Conservation (phyloP, 2,888 invertebrate genomes). For the Myopa tessellatipennis region DNA sequence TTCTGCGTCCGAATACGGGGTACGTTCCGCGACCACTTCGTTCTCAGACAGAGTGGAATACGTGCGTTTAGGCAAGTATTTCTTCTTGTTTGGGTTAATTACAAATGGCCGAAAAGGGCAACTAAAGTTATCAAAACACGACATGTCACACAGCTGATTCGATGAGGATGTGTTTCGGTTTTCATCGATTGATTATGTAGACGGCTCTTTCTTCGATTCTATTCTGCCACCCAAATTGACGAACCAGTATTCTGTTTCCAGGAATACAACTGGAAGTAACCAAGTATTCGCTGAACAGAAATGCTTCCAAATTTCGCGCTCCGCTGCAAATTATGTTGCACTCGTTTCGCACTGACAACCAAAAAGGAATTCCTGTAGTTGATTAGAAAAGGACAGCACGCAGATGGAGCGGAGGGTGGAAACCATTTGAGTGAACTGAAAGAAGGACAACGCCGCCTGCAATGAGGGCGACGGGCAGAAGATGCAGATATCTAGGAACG, state of each 20-base stretch:
- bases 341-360: slow-evolving; percentile 21
- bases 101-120: slow-evolving; percentile 48
- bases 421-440: neutral
- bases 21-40: slow-evolving; percentile 34
- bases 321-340: slow-evolving; percentile 15
- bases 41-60: neutral
- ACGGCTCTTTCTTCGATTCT: no score
- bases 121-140: slow-evolving; percentile 14
- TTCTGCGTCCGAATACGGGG: slow-evolving; percentile 46
- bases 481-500: slow-evolving; percentile 23
- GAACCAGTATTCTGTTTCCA: no score
- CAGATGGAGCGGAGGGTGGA: neutral
- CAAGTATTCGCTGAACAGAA: neutral
- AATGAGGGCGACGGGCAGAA: neutral
- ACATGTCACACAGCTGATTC: no score
- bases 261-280: no score
- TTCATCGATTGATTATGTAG: no score
- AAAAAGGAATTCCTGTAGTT: slow-evolving; percentile 35
- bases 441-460: neutral
- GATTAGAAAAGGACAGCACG: slow-evolving; percentile 33
- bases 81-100: slow-evolving; percentile 48
- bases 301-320: slow-evolving; percentile 26
- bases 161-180: no score
- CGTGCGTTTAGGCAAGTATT: slow-evolving; percentile 16
- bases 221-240: no score